Percentiles rank a stretch among this genome's conserved stretches.
Evolutionary conservation across 2,113 vertebrate genomes (phyloP).

Genomic region (Enhydra lutris): DNA sequence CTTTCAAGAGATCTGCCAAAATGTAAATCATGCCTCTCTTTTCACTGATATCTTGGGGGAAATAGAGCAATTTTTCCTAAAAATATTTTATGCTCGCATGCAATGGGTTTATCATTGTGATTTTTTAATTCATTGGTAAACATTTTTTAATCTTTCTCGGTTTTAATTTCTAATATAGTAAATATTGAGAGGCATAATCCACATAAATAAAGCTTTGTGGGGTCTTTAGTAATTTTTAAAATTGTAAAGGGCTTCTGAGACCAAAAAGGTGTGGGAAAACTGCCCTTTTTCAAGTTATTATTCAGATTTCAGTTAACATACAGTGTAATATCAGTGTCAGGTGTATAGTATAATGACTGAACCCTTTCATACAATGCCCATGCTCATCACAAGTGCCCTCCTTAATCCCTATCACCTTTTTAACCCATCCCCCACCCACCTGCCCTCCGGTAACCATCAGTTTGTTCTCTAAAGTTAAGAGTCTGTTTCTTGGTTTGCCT

Average conservation of each 20-base stretch:
- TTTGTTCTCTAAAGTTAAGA: not conserved
- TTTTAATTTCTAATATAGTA: conserved; percentile 40
- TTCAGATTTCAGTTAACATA: not conserved
- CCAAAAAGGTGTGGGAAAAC: not conserved
- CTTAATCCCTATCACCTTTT: not conserved
- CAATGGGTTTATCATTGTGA: not conserved
- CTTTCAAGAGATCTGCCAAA: not conserved
- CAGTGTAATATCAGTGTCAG: not conserved
- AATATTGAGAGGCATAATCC: not conserved
- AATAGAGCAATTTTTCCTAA: not conserved
- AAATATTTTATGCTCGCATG: not conserved
- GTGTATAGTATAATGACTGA: not conserved
- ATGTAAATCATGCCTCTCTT: not conserved
- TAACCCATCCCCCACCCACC: not conserved
- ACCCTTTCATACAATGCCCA: not conserved
- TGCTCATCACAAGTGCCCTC: not conserved
- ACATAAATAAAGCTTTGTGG: not conserved
- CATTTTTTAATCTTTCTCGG: not conserved
- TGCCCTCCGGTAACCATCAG: not conserved
- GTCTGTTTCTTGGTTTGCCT: not conserved
- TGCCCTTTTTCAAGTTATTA: not conserved
- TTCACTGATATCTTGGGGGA: not conserved
- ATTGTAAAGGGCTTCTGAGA: not conserved
- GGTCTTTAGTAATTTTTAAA: conserved; percentile 11
- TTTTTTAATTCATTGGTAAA: conserved; percentile 25